Evolutionary conservation across 2,888 invertebrate genomes (phyloP).

Genomic region (Belgica antarctica): DNA sequence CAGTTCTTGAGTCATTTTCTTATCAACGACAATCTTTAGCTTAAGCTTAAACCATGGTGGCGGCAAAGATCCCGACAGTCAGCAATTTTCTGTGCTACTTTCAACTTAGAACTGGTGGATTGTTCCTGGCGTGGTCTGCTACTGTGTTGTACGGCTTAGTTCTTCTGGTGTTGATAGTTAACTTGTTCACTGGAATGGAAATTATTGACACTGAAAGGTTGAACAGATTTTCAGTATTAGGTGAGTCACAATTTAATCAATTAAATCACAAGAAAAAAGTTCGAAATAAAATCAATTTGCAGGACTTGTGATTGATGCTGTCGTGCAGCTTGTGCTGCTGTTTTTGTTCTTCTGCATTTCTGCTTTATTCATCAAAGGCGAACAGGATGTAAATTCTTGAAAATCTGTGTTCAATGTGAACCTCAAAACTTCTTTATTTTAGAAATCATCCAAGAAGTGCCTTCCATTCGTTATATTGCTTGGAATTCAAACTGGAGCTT

Average conservation of each 20-base stretch:
- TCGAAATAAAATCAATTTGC: no score
- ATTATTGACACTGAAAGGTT: neutral
- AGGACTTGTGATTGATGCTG: neutral
- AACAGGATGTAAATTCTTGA: neutral
- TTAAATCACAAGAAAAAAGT: neutral
- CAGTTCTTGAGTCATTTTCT: no score
- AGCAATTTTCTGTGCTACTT: conserved; percentile 22
- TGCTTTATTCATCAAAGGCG: neutral
- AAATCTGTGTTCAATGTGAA: neutral
- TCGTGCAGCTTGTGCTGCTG: neutral
- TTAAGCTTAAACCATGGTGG: neutral
- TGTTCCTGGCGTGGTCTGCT: neutral
- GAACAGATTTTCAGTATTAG: neutral
- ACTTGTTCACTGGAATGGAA: neutral
- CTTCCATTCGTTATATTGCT: neutral
- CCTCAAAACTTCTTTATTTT: neutral
- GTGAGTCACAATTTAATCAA: neutral
- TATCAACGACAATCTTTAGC: neutral
- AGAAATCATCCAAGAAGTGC: neutral
- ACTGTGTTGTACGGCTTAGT: neutral
- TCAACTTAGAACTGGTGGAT: neutral
- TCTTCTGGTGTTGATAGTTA: neutral
- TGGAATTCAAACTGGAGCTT: neutral
- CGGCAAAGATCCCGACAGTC: conserved; percentile 9
- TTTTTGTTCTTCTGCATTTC: neutral